phyloP scores from a whole-genome alignment of 2,113 vertebrate species.

The Raphicerus campestris region DNA sequence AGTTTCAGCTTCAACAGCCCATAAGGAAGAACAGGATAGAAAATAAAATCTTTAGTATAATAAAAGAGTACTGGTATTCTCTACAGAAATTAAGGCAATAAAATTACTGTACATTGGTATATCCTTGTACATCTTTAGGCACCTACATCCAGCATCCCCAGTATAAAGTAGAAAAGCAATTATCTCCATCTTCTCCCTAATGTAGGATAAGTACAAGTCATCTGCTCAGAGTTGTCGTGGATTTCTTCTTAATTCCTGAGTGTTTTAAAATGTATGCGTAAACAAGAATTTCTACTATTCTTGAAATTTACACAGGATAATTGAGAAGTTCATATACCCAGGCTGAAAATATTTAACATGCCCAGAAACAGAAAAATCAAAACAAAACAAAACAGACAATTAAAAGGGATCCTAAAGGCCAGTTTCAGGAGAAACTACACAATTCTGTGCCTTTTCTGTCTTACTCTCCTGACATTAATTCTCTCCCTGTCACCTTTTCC shows the following conservation, averaged over 20 bases:
- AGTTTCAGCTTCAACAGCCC: neutral
- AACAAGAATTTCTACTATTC: neutral
- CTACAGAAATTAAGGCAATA: neutral
- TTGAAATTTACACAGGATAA: neutral
- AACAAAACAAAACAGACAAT: neutral
- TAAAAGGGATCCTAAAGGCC: neutral
- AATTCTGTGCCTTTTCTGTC: neutral
- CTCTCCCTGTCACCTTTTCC: neutral
- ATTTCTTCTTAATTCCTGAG: neutral
- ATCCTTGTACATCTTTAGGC: neutral
- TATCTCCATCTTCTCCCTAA: neutral
- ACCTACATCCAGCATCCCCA: neutral
- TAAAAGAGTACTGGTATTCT: neutral
- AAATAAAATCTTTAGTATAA: neutral
- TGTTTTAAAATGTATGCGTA: neutral
- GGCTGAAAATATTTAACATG: neutral
- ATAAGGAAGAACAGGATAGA: neutral
- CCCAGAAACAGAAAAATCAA: neutral
- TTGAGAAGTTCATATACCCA: neutral
- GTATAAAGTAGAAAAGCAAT: neutral
- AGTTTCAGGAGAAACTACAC: neutral
- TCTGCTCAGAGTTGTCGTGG: neutral
- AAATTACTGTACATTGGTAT: neutral
- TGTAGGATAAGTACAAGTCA: too few relatives aligned
- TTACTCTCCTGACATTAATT: neutral